A percentile compares a stretch with the other conserved stretches of the same genome.
phyloP scores from a whole-genome alignment of 2,888 invertebrate genomes.

The Calliphora vomitoria region DNA sequence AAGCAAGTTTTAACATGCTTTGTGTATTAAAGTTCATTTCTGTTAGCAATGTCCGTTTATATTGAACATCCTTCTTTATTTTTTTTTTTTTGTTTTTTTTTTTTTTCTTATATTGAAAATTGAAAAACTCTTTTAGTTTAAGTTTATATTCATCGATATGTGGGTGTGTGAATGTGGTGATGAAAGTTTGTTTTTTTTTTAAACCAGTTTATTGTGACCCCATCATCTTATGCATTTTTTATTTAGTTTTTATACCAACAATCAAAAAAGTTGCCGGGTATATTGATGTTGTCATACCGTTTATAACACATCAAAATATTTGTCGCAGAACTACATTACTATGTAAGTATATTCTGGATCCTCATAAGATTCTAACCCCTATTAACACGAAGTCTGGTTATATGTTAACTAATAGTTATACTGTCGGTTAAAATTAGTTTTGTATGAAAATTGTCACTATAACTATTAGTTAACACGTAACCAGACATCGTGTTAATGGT shows the following conservation, averaged over 20 bases:
- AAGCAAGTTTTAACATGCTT: conserved; percentile 65
- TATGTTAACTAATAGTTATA: too few relatives aligned
- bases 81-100: not conserved
- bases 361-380: too few relatives aligned
- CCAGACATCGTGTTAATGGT: too few relatives aligned
- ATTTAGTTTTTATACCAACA: not conserved
- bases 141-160: conserved; percentile 53
- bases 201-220: conserved; percentile 49
- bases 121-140: conserved; percentile 41
- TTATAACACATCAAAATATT: too few relatives aligned
- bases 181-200: conserved; percentile 31
- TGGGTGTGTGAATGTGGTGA: conserved; percentile 30
- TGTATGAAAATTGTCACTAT: too few relatives aligned
- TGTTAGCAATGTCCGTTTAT: conserved; percentile 60
- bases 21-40: conserved; percentile 48
- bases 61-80: conserved; percentile 47
- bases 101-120: conserved; percentile 18
- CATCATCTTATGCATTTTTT: not conserved
- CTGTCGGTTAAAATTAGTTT: too few relatives aligned
- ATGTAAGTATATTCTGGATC: too few relatives aligned
- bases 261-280: too few relatives aligned
- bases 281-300: too few relatives aligned
- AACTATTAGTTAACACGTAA: too few relatives aligned
- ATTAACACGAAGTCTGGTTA: too few relatives aligned
- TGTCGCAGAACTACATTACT: too few relatives aligned